Percentiles rank a stretch among this genome's conserved stretches.
phyloP scores from a whole-genome alignment of 1,140 invertebrate species.

The Bombus consobrinus region DNA sequence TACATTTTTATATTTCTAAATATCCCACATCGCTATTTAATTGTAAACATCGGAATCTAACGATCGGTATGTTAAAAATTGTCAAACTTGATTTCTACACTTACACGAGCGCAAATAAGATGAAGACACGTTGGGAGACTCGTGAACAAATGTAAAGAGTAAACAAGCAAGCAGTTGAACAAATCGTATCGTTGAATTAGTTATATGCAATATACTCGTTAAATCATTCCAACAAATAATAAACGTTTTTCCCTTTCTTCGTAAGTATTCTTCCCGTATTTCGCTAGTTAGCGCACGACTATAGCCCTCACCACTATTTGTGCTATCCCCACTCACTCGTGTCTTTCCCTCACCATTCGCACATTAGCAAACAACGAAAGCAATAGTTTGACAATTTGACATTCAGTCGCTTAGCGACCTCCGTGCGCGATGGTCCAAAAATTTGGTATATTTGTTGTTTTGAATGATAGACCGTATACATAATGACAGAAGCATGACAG shows the following conservation, averaged over 20 bases:
- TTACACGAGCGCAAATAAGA: neutral
- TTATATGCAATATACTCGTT: neutral
- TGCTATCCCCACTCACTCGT: neutral
- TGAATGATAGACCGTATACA: neutral
- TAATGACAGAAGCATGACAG: constrained; percentile 38
- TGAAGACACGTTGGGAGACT: neutral
- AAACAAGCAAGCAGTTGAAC: neutral
- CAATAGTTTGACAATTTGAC: neutral
- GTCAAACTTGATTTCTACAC: neutral
- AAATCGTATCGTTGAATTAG: neutral
- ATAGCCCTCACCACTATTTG: neutral
- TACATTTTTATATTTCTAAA: no score
- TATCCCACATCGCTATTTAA: no score
- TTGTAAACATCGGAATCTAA: no score
- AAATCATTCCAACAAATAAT: neutral
- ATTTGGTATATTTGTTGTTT: neutral
- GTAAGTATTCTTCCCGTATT: neutral
- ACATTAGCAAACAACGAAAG: neutral
- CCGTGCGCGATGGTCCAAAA: constrained; percentile 27
- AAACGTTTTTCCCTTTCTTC: neutral
- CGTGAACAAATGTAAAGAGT: neutral
- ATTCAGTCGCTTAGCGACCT: constrained; percentile 31
- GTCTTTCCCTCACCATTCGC: neutral
- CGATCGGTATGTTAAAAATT: neutral
- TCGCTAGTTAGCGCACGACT: neutral